Conservation (phyloP, 2,888 invertebrate genomes). For the Bugulina stolonifera region DNA sequence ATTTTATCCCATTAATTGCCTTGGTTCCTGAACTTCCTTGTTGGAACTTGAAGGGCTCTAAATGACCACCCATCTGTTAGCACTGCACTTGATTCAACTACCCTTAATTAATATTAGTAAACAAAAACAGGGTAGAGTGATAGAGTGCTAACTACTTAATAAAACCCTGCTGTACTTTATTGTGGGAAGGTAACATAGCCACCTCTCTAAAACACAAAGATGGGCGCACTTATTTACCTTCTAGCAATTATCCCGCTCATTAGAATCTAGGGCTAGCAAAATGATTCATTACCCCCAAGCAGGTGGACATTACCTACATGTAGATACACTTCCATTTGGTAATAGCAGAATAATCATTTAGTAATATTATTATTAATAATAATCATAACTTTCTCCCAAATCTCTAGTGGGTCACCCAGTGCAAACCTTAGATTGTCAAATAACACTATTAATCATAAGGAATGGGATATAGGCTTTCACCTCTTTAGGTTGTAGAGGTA, state of each 20-base stretch:
- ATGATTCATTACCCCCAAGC: neutral
- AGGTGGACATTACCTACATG: neutral
- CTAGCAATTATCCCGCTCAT: no score
- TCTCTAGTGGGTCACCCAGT: no score
- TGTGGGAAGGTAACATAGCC: neutral
- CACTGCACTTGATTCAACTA: neutral
- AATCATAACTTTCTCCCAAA: neutral
- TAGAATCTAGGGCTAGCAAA: neutral
- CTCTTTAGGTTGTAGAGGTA: no score
- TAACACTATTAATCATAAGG: no score
- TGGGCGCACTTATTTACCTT: no score
- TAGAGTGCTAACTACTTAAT: slow-evolving; percentile 5
- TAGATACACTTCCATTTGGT: neutral
- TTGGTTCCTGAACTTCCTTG: neutral
- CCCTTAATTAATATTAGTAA: neutral
- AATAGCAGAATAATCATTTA: neutral
- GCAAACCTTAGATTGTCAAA: no score
- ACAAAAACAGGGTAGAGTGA: slow-evolving; percentile 22
- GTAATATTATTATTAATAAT: neutral
- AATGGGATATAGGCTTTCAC: no score
- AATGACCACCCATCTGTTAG: neutral
- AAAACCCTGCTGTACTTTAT: neutral
- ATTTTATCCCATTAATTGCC: neutral
- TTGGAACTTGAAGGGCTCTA: neutral
- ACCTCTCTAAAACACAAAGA: no score